phyloP scores from a whole-genome alignment of 2,888 invertebrate species.

The Orthosia gracilis region DNA sequence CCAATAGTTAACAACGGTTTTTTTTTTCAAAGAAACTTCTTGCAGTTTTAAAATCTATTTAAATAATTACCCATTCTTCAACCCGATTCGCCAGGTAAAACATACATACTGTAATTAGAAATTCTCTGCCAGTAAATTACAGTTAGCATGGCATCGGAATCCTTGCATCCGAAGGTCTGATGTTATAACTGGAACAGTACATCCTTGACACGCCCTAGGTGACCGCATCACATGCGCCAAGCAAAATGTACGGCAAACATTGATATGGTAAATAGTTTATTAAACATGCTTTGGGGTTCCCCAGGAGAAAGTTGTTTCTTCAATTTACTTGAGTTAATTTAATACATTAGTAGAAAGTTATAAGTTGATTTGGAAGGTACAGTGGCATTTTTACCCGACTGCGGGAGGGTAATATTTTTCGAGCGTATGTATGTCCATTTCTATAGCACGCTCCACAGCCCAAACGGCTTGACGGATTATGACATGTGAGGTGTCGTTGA shows the following conservation, averaged over 20 bases:
- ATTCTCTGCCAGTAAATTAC: conserved; percentile 13
- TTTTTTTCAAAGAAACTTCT: background rate
- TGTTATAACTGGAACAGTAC: conserved; percentile 46
- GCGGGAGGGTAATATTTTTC: no score
- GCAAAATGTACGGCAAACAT: conserved; percentile 46
- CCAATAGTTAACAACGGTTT: background rate
- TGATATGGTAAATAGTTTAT: conserved; percentile 44
- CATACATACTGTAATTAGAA: conserved; percentile 27
- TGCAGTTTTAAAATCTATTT: background rate
- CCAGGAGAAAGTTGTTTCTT: background rate
- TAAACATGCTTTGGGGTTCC: conserved; percentile 21
- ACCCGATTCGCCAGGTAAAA: conserved; percentile 21
- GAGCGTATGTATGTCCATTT: no score
- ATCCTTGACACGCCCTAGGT: conserved; percentile 64
- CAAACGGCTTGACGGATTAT: no score
- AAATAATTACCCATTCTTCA: conserved; percentile 1
- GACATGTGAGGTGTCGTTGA: no score
- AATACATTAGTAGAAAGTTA: conserved; percentile 7
- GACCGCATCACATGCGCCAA: conserved; percentile 34
- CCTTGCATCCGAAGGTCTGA: conserved; percentile 55
- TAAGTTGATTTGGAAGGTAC: background rate
- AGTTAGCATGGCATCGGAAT: conserved; percentile 14
- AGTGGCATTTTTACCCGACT: conserved; percentile 1
- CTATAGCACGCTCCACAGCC: no score
- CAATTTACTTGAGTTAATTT: conserved; percentile 27